Base-by-base conservation (phyloP, 2,797 vertebrate species). In the Sciurus carolinensis region DNA sequence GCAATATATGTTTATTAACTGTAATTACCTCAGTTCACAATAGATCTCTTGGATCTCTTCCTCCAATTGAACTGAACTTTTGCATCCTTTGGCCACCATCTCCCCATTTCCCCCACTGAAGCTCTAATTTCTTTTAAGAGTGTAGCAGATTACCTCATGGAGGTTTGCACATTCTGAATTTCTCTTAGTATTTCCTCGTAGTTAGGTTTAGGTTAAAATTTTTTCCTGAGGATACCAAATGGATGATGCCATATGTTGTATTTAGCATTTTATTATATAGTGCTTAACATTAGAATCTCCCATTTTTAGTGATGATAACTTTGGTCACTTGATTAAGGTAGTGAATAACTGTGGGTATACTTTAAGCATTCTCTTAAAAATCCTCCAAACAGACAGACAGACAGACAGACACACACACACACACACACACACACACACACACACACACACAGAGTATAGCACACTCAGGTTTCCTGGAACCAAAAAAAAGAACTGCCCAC, bases 281-380 rank as follows among this genome's bases (percentile, higher is more conserved):
- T 11, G 28, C 14, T 83, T 66, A 13, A 22, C 36, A 2, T 33
- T 66, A 39, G 54, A 64, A 36, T 79, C 12, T 71, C 36, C 8
- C 8, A 39, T 30, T 69, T 73, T 64, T 28, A 33, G 18, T 83
- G 59, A 57, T 5, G 0, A 6, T 59, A 42, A 72, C 71, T 92
- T 84, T 57, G 73, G 64, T 87, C 7, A 18, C 18, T 90, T 77
- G 17, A 8, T 59, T 93, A 69, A 75, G 30, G 36, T 67, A 42
- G 47, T 62, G 22, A 83, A 13, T 67, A 33, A 44, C n/a, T 47
- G 42, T 36, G 36, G 12, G 0, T 28, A 12, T 44, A 67, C 28
- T 77, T 81, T 79, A 64, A 83, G 30, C 36, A 47, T 95, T 73
- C 24, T 86, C 24, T 79, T 84, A 28, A 76, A 77, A 93, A 44